These are phyloP conservation scores for Pilophorus perplexus DNA, from an alignment of 2,888 invertebrate genomes.

Conservation along the genomic window DNA sequence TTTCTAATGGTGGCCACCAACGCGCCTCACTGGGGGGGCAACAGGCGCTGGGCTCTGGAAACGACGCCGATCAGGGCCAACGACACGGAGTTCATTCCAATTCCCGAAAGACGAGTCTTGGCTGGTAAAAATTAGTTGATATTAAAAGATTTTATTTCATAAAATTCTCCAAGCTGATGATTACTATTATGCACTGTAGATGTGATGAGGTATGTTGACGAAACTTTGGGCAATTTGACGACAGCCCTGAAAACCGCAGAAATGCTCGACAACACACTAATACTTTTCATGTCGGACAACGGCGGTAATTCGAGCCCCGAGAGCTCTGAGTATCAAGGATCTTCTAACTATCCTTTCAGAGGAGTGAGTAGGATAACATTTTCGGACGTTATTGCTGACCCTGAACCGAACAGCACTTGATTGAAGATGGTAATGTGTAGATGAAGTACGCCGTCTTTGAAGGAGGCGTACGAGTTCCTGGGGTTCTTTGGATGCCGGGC, in stretches of 20 bases:
- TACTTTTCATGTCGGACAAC: conserved; percentile 65
- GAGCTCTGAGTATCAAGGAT: conserved; percentile 57
- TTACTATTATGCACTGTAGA: no score
- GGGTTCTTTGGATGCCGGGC: conserved; percentile 70
- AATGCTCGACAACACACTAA: conserved; percentile 60
- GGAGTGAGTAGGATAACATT: conserved; percentile 54
- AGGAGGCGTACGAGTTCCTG: conserved; percentile 75
- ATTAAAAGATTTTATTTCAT: no score
- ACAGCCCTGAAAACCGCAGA: conserved; percentile 55
- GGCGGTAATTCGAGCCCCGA: conserved; percentile 59
- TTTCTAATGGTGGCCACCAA: conserved; percentile 59
- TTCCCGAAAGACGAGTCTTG: conserved; percentile 11
- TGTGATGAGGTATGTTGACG: conserved; percentile 79
- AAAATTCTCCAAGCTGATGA: no score
- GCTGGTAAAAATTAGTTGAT: no score
- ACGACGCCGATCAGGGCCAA: background rate
- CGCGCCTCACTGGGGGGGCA: conserved; percentile 28
- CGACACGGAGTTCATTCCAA: conserved; percentile 1
- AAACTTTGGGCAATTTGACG: conserved; percentile 51
- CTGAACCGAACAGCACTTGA: no score
- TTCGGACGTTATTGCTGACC: no score
- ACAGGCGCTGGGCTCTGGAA: background rate
- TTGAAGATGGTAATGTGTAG: no score
- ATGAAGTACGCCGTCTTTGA: conserved; percentile 82
- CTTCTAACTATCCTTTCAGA: conserved; percentile 62